Conservation (phyloP, 2,797 vertebrate genomes). For the Sorex maritimensis region DNA sequence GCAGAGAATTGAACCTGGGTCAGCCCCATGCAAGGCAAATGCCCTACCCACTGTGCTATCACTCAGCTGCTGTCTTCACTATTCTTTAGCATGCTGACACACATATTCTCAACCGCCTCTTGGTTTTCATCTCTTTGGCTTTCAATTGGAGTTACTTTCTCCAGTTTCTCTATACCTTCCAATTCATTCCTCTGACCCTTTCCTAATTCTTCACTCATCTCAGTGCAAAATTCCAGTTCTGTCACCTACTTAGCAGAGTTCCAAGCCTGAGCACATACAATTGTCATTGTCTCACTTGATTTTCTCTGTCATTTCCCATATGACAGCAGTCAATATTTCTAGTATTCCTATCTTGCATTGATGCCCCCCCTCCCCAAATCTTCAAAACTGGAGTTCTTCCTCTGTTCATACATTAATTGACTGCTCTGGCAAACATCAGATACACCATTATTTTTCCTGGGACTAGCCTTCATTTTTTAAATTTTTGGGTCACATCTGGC, state of each 20-base stretch:
- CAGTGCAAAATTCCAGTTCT: neutral
- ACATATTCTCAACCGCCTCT: neutral
- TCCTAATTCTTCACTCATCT: neutral
- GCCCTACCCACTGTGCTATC: too few relatives aligned
- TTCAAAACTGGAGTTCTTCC: neutral
- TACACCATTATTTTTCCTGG: slow-evolving; percentile 49
- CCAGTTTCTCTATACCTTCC: neutral
- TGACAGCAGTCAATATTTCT: neutral
- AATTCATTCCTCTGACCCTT: neutral
- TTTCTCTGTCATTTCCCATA: too few relatives aligned
- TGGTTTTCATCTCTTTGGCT: slow-evolving; percentile 1
- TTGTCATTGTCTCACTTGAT: neutral
- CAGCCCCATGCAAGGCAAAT: too few relatives aligned
- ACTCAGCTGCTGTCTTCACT: neutral
- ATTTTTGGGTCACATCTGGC: too few relatives aligned
- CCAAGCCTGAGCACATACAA: neutral
- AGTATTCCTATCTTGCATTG: neutral
- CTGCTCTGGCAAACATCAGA: slow-evolving; percentile 71
- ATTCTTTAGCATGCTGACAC: neutral
- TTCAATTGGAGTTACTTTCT: neutral
- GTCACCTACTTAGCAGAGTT: neutral
- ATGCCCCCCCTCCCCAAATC: neutral
- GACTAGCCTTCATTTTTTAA: slow-evolving; percentile 63
- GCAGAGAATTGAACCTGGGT: too few relatives aligned
- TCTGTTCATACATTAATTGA: slow-evolving; percentile 70